Base-by-base conservation (phyloP, 2,888 invertebrate species). In the Gnatocerus cornutus region DNA sequence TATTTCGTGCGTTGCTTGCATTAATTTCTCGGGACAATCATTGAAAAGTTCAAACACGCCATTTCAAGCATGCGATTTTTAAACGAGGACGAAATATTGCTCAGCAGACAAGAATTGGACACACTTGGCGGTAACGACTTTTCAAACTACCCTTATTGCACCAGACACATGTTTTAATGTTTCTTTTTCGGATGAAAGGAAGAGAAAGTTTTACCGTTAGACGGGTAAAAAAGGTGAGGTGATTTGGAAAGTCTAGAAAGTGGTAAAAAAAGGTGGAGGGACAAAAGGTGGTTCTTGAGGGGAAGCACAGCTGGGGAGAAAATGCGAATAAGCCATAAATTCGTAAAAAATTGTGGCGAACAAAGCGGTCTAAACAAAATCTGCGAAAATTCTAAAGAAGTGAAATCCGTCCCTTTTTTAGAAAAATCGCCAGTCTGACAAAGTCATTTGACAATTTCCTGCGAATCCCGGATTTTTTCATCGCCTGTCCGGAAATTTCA, bases 61-160 rank as follows among this genome's bases (percentile, higher is more conserved):
- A 62, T 50, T 37, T 27, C 37, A 4, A 13, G n/a, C 37, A 50
- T 39, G 62, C 33, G 30, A 50, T 50, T 16, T 50, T 37, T 53
- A 9, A 37, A 12, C 9, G 8, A 27, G 6, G 27, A 27, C 9
- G 10, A 30, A 30, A 50, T 50, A 14, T n/a, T 2, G 10, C 46
- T 78, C 77, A 75, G 77, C 76, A 76, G 73, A 75, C 73, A 74
- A 76, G 75, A 73, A 73, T 73, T 72, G 65, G 74, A 76, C 75
- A 77, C 78, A 79, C 76, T 80, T 80, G 81, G 74, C 76, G 73
- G 74, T 78, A 81, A 81, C 79, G 81, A 81, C 80, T 81, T 80
- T 79, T 78, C 76, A 78, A 80, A 80, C 79, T 80, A 77, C 79
- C 79, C 79, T 77, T 78, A 73, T 73, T 73, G 74, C 69, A 66